phyloP scores from a whole-genome alignment of 2,888 invertebrate genomes.

The Odontocolon sp. region DNA sequence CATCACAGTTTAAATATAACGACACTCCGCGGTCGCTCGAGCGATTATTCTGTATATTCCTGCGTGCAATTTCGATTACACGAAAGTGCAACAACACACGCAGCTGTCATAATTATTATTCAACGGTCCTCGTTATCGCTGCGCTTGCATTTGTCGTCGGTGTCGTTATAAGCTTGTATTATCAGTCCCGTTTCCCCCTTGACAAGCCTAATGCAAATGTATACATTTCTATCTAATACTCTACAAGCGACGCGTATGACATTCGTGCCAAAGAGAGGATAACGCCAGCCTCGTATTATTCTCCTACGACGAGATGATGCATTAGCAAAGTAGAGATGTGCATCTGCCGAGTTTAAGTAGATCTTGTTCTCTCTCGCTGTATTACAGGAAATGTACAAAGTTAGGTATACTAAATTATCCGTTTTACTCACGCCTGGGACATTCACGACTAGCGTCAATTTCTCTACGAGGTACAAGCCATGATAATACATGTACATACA shows the following conservation, averaged over 20 bases:
- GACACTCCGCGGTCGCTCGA: too few species aligned
- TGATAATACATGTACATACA: constrained; percentile 2
- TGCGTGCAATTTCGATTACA: background rate
- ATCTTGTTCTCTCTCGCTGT: constrained; percentile 42
- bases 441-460: constrained; percentile 22
- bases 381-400: constrained; percentile 4
- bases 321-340: too few species aligned
- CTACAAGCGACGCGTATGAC: background rate
- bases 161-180: background rate
- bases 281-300: background rate
- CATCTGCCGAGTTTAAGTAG: constrained; percentile 16
- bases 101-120: background rate
- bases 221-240: too few species aligned
- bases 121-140: background rate
- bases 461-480: background rate
- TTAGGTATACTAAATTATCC: constrained; percentile 45
- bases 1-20: too few species aligned
- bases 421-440: constrained; percentile 2
- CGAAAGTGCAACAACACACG: background rate
- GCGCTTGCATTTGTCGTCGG: background rate
- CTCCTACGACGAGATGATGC: background rate
- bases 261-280: background rate
- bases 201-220: too few species aligned
- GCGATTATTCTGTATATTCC: too few species aligned
- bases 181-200: background rate